phyloP scores from a whole-genome alignment of 2,113 vertebrate genomes.

The Galemys pyrenaicus region DNA sequence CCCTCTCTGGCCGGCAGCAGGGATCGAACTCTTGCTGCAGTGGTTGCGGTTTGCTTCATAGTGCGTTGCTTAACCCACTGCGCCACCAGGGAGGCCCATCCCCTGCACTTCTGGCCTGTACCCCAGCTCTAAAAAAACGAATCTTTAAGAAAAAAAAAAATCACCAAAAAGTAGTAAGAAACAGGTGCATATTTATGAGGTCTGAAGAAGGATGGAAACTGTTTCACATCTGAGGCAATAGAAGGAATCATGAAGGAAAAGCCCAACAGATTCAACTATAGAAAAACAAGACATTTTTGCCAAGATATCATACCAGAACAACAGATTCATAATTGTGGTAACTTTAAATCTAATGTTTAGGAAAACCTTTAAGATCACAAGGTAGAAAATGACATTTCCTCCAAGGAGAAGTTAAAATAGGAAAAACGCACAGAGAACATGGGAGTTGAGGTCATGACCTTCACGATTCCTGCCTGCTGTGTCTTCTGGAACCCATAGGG shows the following conservation, averaged over 20 bases:
- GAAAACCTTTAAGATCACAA: neutral
- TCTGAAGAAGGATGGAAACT: neutral
- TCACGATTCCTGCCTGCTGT: neutral
- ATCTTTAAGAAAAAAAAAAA: too few species aligned
- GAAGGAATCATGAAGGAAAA: neutral
- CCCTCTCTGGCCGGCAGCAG: too few species aligned
- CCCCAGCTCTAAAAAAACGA: too few species aligned
- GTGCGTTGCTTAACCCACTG: too few species aligned
- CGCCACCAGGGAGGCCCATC: too few species aligned
- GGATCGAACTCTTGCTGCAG: too few species aligned
- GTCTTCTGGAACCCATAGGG: neutral
- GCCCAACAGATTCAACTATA: neutral
- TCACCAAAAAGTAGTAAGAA: neutral
- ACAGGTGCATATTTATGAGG: neutral
- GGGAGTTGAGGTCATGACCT: neutral
- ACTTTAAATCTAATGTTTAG: conserved; percentile 41
- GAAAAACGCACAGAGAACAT: neutral
- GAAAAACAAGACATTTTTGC: neutral
- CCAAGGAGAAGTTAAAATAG: neutral
- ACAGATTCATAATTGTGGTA: neutral
- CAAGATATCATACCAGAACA: neutral
- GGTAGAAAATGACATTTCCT: neutral
- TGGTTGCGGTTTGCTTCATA: too few species aligned
- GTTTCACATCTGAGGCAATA: neutral
- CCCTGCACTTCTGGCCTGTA: too few species aligned